Conservation (phyloP, 2,113 vertebrate species). For the Girardinichthys multiradiatus region DNA sequence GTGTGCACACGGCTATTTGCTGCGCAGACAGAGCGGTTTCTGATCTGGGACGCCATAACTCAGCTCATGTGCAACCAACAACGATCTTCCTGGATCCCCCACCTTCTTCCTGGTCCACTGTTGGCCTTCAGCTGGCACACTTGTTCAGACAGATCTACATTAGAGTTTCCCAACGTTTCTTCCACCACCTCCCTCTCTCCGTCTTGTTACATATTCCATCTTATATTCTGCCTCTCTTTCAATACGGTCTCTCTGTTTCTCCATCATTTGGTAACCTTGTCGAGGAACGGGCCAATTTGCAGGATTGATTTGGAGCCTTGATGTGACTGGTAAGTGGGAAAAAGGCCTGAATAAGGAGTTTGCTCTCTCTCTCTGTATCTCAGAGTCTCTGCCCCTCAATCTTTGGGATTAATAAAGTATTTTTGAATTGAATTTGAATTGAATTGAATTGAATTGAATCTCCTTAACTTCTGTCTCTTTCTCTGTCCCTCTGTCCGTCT, state of each 20-base stretch:
- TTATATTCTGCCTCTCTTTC: constrained; percentile 53
- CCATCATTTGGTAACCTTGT: constrained; percentile 83
- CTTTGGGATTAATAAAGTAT: too few species aligned
- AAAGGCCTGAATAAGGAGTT: constrained; percentile 81
- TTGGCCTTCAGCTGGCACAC: constrained; percentile 50
- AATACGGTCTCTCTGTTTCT: constrained; percentile 54
- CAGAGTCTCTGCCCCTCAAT: constrained; percentile 2
- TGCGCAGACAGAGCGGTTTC: constrained; percentile 30
- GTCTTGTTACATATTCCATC: constrained; percentile 42
- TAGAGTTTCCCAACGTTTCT: constrained; percentile 20
- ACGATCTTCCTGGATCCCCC: constrained; percentile 53
- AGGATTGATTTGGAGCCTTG: constrained; percentile 84
- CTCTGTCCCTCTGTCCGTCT: constrained; percentile 12
- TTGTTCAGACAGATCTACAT: constrained; percentile 12
- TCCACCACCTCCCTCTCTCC: constrained; percentile 4
- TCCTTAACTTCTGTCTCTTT: constrained; percentile 17
- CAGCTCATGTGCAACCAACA: constrained; percentile 65
- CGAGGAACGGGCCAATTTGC: constrained; percentile 84
- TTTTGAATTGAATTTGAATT: too few species aligned
- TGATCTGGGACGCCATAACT: constrained; percentile 49
- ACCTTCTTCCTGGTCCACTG: constrained; percentile 28
- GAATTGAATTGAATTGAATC: too few species aligned
- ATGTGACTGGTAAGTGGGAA: constrained; percentile 78
- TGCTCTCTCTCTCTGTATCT: constrained; percentile 44
- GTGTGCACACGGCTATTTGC: constrained; percentile 5